Evolutionary conservation across 1,140 invertebrate species (phyloP), one percentile per base, ranked within the genome.

Genomic region (Meloidogyne floridensis): DNA sequence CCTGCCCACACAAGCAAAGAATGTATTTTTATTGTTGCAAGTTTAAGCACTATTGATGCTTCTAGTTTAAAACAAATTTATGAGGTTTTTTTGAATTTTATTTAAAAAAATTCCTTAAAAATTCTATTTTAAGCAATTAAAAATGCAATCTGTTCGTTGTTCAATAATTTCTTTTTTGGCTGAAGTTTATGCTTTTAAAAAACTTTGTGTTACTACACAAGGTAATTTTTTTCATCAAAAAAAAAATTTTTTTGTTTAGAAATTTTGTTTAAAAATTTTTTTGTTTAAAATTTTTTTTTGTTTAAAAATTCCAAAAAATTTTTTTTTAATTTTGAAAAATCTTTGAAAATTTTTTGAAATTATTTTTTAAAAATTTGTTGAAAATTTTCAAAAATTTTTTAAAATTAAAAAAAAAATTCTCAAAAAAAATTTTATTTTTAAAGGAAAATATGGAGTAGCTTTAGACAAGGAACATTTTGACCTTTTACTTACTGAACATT

Each of bases 1-100:
- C 82, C 82, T 70, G 56, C 74, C 13, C 82, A 83, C 43, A 74
- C 83, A n/a, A 83, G 82, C 51, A 83, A 83, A 54, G 82, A 83
- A 84, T 65, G 78, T 73, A 82, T 82, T 10, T 43, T 81, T n/a
- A 70, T 82, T 56, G 69, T 81, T 15, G 70, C 81, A 43, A 82
- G 78, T 72, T 74, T 82, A 42, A 43, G 65, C 5, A 84, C 82
- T 13, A 56, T 84, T 20, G 82, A 83, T 70, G 73, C 82, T 32
- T 9, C 10, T 54, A 75, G 43, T 72, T 56, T 83, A n/a, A 47
- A 43, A 18, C 54, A 15, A 2, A 81, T 70, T 42, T 81, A 80
- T 81, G 80, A 81, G 73, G 80, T 81, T 20, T 54, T 59, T 51
- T 32, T 32, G 1, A 32, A 32, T 32, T 81, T 65, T 18, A 65